phyloP scores from a whole-genome alignment of 2,888 invertebrate species.

The Autographa pulchrina region DNA sequence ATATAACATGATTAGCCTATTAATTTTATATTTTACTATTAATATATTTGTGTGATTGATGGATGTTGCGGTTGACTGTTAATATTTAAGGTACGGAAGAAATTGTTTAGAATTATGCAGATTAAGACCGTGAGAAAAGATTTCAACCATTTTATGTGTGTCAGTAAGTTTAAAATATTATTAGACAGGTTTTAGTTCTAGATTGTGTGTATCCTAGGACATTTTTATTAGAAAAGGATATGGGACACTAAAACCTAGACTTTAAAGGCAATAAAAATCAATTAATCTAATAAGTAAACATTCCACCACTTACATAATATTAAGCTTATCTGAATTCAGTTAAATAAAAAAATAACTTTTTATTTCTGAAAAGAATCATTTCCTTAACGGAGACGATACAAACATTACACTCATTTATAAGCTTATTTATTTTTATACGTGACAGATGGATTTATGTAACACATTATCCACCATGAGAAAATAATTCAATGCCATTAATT shows the following conservation, averaged over 20 bases:
- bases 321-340: no score
- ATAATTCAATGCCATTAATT: constrained; percentile 51
- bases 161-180: not conserved
- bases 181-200: not conserved
- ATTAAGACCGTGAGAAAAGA: not conserved
- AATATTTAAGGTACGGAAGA: constrained; percentile 47
- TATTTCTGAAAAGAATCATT: constrained; percentile 13
- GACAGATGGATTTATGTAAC: constrained; percentile 51
- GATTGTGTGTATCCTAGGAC: not conserved
- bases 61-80: constrained; percentile 25
- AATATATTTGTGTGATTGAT: constrained; percentile 51
- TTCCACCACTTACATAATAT: not conserved
- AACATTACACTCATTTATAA: constrained; percentile 49
- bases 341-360: not conserved
- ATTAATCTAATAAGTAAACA: not conserved
- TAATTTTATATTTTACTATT: constrained; percentile 58
- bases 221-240: not conserved
- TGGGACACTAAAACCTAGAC: not conserved
- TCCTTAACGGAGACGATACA: constrained; percentile 37
- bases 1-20: constrained; percentile 58
- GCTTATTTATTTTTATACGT: constrained; percentile 54
- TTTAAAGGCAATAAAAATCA: not conserved
- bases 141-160: not conserved
- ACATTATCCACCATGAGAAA: constrained; percentile 53
- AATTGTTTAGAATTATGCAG: constrained; percentile 15